Evolutionary conservation across 2,888 invertebrate genomes (phyloP).

Genomic region (Orthosia cruda): DNA sequence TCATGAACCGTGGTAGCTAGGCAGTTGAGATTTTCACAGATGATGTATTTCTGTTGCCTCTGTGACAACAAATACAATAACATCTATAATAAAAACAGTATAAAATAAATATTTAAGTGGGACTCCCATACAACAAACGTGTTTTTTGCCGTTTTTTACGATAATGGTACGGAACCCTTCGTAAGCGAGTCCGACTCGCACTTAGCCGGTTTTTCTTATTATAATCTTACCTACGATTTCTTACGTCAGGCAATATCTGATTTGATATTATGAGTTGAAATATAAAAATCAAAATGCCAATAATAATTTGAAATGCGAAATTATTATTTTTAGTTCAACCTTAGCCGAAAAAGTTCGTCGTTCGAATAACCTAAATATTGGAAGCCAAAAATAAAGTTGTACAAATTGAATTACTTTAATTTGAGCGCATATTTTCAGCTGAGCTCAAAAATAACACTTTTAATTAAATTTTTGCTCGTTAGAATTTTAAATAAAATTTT

Average conservation of each 20-base stretch:
- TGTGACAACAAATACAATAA: too few species aligned
- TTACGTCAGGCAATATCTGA: too few species aligned
- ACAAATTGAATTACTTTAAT: not conserved
- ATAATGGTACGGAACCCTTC: too few species aligned
- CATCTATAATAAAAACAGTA: too few species aligned
- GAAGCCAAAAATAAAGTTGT: not conserved
- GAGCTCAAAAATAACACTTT: not conserved
- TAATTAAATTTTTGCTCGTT: conserved; percentile 11
- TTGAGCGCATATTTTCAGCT: not conserved
- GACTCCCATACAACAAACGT: too few species aligned
- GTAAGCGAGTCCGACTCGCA: too few species aligned
- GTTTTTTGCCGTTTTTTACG: too few species aligned
- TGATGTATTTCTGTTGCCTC: too few species aligned
- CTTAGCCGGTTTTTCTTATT: too few species aligned
- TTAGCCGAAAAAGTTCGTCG: not conserved
- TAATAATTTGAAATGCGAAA: not conserved
- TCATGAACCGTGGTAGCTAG: too few species aligned
- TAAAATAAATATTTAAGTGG: too few species aligned
- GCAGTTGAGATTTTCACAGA: too few species aligned
- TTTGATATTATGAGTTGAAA: not conserved
- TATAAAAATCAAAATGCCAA: not conserved
- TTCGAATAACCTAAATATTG: not conserved
- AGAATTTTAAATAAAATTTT: conserved; percentile 16
- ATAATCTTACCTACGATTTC: not conserved
- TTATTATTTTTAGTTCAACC: not conserved